Base-by-base conservation (phyloP, 2,888 invertebrate genomes). In the Drosophila seclusa region DNA sequence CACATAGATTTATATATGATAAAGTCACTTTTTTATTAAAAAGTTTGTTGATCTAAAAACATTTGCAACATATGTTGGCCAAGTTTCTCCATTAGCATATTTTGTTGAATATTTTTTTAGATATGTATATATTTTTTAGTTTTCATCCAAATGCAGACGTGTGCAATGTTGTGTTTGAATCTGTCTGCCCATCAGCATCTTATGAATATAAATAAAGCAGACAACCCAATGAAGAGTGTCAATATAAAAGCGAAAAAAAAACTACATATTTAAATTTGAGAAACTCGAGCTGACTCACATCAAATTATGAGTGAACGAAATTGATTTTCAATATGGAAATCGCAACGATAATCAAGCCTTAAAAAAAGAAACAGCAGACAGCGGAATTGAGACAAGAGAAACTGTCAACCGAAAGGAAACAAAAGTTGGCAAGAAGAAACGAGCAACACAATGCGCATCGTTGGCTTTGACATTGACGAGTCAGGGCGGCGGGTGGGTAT, bases 131-230 rank as follows among this genome's bases (percentile, higher is more conserved):
- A 10, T 52, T 13, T 11, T 21, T 29, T 16, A 13, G 54, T 57
- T 52, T 42, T 60, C 29, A 61, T 54, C 48, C 38, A 60, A 55
- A 57, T 42, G 11, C 54, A 45, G 45, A 61, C 59, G 59, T 68
- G 38, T 29, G 18, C 32, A 24, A 62, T 49, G 29, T 73, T 67
- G 60, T 74, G 59, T 71, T 57, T 57, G 54, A 10, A 64, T 36
- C 52, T 80, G 60, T 66, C 59, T 63, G 63, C 40, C 77, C 34
- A 45, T 13, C 65, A 60, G 66, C 65, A 66, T 61, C 59, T 69
- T 75, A 67, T 72, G 70, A 73, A 87, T 61, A 71, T 78, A 82
- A 87, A 80, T 78, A 76, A 59, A 68, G n/a, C 65, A 48, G 54
- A 42, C 67, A 58, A 58, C 29, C 32, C 49, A 48, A 63, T 59